Base-by-base conservation (phyloP, 2,888 invertebrate species). In the Ametastegia equiseti region DNA sequence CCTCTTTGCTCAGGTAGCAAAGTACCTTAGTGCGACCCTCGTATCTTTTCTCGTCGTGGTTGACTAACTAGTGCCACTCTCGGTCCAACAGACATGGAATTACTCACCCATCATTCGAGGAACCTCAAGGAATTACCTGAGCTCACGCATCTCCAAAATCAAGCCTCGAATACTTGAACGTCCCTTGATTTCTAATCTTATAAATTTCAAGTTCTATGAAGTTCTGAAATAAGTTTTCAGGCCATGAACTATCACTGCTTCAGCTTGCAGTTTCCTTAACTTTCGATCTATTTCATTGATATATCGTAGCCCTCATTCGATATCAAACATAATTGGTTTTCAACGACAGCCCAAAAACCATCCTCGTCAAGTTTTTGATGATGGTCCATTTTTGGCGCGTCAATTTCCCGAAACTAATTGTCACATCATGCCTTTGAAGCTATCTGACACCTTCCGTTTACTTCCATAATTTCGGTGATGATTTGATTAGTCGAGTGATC, bases 31-130 rank as follows among this genome's bases (percentile, higher is more conserved):
- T 71, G 13, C 73, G 54, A 50, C 30, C 73, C 54, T 50, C 73
- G 73, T 33, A 50, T 75, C 50, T 75, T 30, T 75, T 2, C 54
- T 54, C 71, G 71, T 30, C 71, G 54, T 27, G 75, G 50, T 54
- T 45, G 75, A 75, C 54, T 75, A 75, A 75, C 75, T 75, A 54
- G 75, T 54, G 27, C 50, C 75, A 75, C 73, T 75, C 54, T 75
- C 33, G 73, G 33, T 75, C n/a, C 30, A 36, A 71, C 71, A 54
- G 33, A 33, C 27, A 19, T 23, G 36, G 75, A 11, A 54, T 54
- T 54, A 54, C 75, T 75, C 50, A 36, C 54, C 54, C 75, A 36
- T 54, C 36, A 27, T 39, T 19, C 19, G 39, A 39, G 19, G 0
- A 33, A 36, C 9, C 67, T 19, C 47, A 15, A 4, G n/a, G 30